Evolutionary conservation across 2,797 vertebrate species (phyloP).

Genomic region (Lithobates sylvaticus): DNA sequence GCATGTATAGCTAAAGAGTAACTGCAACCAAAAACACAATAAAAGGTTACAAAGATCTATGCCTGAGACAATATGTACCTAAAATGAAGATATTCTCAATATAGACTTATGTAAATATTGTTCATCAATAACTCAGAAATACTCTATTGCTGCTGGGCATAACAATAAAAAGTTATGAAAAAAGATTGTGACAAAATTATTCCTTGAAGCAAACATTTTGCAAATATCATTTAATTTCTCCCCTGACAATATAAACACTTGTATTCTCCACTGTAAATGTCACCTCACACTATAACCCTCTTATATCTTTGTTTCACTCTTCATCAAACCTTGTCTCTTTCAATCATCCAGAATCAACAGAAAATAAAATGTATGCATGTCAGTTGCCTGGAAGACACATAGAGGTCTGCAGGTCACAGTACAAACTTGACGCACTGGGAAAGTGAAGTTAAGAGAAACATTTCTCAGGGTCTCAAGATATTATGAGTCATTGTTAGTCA

Average conservation of each 20-base stretch:
- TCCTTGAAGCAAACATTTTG: not conserved
- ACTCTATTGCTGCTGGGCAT: not conserved
- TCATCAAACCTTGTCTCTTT: conserved; percentile 50
- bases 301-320: conserved; percentile 42
- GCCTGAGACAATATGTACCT: too few relatives aligned
- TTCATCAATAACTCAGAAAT: not conserved
- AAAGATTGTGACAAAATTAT: conserved; percentile 9
- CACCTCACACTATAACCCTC: conserved; percentile 29
- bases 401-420: conserved; percentile 45
- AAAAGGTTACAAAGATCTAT: too few relatives aligned
- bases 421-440: conserved; percentile 13
- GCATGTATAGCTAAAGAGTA: too few relatives aligned
- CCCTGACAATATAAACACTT: conserved; percentile 8
- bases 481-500: not conserved
- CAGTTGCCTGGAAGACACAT: conserved; percentile 45
- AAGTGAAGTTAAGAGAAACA: conserved; percentile 13
- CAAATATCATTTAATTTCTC: not conserved
- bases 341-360: conserved; percentile 46
- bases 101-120: not conserved
- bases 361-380: conserved; percentile 46
- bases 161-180: not conserved
- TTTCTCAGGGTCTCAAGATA: conserved; percentile 27
- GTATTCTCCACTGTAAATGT: conserved; percentile 28
- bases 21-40: too few relatives aligned
- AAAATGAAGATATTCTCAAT: too few relatives aligned